Evolutionary conservation across 2,113 vertebrate genomes (phyloP).

Genomic region (Trichechus manatus): DNA sequence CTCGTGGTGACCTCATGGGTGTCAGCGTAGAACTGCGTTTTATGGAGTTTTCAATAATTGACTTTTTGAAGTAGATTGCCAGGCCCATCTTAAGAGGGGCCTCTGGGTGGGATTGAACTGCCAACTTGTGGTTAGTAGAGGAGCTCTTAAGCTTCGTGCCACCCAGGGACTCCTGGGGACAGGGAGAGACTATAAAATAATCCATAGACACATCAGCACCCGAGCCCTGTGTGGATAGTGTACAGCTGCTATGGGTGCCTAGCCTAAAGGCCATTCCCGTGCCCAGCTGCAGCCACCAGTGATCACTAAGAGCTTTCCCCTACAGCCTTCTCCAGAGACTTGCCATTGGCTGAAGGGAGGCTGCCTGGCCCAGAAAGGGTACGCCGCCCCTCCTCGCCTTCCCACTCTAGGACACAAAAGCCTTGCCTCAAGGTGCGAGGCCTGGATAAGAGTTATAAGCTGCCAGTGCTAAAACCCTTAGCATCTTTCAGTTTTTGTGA

Average conservation of each 20-base stretch:
- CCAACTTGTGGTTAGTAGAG: not conserved
- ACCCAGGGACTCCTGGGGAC: not conserved
- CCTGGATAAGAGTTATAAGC: not conserved
- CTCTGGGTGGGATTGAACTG: not conserved
- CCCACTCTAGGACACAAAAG: not conserved
- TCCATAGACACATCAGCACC: not conserved
- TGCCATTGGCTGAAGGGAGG: not conserved
- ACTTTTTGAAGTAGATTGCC: not conserved
- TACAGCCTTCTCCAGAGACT: not conserved
- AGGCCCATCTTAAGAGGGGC: not conserved
- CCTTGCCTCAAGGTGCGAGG: not conserved
- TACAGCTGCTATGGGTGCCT: not conserved
- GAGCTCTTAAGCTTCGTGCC: not conserved
- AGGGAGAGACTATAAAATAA: not conserved
- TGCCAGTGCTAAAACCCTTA: not conserved
- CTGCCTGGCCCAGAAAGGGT: accelerated
- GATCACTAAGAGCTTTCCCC: not conserved
- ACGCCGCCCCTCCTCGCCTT: not conserved
- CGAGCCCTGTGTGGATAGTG: not conserved
- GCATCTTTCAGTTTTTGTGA: not conserved
- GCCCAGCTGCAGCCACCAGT: not conserved
- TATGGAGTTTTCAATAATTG: not conserved
- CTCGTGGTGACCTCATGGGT: not conserved
- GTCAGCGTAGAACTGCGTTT: not conserved
- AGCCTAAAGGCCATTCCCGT: not conserved